Conservation (phyloP, 2,113 vertebrate species). For the Illadopsis cleaveri region DNA sequence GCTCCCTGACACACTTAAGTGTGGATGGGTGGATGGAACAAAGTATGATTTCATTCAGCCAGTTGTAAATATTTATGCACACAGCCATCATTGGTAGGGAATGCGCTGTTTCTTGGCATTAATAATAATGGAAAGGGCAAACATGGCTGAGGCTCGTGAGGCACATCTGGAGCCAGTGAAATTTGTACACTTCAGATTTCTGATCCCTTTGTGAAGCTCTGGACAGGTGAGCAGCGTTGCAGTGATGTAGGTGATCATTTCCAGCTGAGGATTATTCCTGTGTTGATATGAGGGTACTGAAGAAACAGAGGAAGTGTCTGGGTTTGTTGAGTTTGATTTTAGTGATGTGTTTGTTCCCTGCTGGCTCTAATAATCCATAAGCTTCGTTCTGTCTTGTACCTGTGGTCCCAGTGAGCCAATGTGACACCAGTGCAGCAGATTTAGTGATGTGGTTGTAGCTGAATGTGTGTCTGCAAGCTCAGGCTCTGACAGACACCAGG, state of each 20-base stretch:
- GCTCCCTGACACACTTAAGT: not conserved
- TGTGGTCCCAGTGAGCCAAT: not conserved
- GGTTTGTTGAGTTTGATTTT: not conserved
- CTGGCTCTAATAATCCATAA: not conserved
- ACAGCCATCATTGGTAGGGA: slow-evolving; percentile 33
- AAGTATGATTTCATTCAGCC: slow-evolving; percentile 60
- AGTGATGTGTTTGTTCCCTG: not conserved
- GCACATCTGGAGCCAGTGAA: not conserved
- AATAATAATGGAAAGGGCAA: slow-evolving; percentile 22
- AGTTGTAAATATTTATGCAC: slow-evolving; percentile 74
- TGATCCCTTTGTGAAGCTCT: not conserved
- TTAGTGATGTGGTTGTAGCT: accelerated
- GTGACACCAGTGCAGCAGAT: not conserved
- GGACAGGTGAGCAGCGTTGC: not conserved
- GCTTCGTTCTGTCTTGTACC: not conserved
- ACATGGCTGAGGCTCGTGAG: not conserved
- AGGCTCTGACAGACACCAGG: not conserved
- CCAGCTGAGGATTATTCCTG: not conserved
- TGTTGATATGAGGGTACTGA: not conserved
- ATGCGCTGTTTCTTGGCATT: not conserved
- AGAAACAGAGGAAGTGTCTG: not conserved
- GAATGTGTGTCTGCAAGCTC: not conserved
- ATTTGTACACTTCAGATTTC: not conserved
- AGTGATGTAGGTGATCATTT: not conserved
- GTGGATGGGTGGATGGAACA: slow-evolving; percentile 39